Conservation (phyloP, 2,113 vertebrate species). For the Dipodomys merriami region DNA sequence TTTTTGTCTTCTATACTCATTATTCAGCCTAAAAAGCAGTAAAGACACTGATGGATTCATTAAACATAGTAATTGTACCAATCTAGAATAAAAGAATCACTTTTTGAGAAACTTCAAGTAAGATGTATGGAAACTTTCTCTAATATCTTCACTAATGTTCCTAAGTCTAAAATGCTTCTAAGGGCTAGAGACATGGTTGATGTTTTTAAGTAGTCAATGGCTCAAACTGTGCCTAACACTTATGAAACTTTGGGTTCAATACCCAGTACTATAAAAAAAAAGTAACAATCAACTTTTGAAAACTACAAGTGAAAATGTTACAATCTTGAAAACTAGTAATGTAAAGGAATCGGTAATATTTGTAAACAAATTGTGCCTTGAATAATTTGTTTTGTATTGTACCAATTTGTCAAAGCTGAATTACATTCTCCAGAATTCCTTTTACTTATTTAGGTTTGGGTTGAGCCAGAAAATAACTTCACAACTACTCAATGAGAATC, state of each 20-base stretch:
- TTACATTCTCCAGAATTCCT: background rate
- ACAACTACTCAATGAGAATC: background rate
- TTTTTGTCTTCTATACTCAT: background rate
- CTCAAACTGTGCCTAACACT: background rate
- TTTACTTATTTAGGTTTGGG: background rate
- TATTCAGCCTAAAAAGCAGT: background rate
- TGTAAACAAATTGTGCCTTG: background rate
- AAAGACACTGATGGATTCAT: background rate
- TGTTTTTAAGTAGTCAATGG: background rate
- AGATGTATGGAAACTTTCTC: background rate
- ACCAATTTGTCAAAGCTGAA: background rate
- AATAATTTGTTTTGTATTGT: constrained; percentile 7
- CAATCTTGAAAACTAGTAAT: background rate
- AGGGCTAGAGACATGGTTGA: background rate
- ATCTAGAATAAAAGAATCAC: background rate
- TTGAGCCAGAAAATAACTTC: background rate
- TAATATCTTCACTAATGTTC: background rate
- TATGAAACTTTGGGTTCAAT: background rate
- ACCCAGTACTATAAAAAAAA: background rate
- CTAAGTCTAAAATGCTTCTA: background rate
- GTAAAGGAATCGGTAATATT: background rate
- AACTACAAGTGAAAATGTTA: background rate
- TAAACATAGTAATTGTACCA: background rate
- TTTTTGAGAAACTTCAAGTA: background rate
- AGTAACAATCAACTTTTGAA: background rate